Base-by-base conservation (phyloP, 2,888 invertebrate genomes). In the Drosophila sordidapex region DNA sequence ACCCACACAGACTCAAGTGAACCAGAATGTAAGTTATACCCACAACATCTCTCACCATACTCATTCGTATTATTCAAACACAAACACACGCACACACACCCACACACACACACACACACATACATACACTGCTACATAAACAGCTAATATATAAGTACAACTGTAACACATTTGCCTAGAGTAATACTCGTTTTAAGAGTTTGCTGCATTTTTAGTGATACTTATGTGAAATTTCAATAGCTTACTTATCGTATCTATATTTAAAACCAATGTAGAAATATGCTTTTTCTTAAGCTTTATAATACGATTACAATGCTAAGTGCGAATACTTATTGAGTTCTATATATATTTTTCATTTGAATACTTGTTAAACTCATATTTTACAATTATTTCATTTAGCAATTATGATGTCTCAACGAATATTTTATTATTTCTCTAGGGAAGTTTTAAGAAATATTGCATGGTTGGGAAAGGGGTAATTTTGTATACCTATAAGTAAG, bases 21-120 rank as follows among this genome's bases (percentile, higher is more conserved):
- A 90, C 87, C 89, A 92, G 86, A 91, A 92, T 90, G 92, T 92
- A 92, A 92, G 92, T 92, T 90, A 77, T 81, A 82, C 84, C 84
- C 87, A 89, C 88, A 86, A 87, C 86, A 88, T 86, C 76, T 81
- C 76, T 80, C 84, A 74, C 84, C 89, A 70, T 63, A 80, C 79
- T 72, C 81, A 86, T 51, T 63, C 62, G 54, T 76, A 61, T 67
- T 76, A 70, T 70, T 54, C 61, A 56, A 57, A 72, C 60, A 70
- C 52, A 60, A 2, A 61, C 3, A 72, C 51, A 82, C 58, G 77
- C 31, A 74, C 59, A 60, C 58, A 76, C 62, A 72, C 49, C 80
- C 59, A 81, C 49, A 58, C 52, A 74, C 63, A 70, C 52, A 60
- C 10, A 53, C 31, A 74, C 53, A 66, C 54, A 73, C 51, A 81